Percentiles rank a stretch among this genome's conserved stretches.
Conservation (phyloP, 2,888 invertebrate species). For the Nebria brevicollis region DNA sequence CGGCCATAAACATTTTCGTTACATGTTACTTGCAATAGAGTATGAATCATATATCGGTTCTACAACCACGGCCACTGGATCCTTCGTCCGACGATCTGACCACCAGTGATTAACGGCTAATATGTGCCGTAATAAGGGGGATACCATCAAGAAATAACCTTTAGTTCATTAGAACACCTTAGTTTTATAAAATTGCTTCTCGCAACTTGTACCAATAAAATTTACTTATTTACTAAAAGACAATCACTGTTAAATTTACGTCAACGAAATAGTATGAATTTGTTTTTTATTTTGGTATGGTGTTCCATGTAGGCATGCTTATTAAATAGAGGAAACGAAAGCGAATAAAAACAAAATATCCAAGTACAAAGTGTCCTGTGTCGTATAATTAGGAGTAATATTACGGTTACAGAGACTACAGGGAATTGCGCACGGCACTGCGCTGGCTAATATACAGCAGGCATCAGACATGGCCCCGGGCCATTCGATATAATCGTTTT, state of each 20-base stretch:
- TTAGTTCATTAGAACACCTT: too few species aligned
- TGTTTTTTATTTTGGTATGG: too few species aligned
- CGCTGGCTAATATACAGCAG: not conserved
- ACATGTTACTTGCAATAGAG: constrained; percentile 47
- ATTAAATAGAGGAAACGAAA: not conserved
- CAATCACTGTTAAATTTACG: too few species aligned
- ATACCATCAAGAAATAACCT: not conserved
- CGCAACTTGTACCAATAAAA: too few species aligned
- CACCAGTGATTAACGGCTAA: constrained; percentile 35
- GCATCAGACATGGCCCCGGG: constrained; percentile 19
- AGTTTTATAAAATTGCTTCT: too few species aligned
- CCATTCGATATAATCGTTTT: constrained; percentile 10
- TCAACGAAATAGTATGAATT: too few species aligned
- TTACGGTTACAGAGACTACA: not conserved
- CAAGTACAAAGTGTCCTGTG: not conserved
- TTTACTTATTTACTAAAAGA: too few species aligned
- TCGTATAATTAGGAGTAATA: constrained; percentile 10
- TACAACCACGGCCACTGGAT: constrained; percentile 27
- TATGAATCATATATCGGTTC: constrained; percentile 46
- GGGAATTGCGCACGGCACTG: constrained; percentile 2
- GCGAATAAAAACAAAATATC: not conserved
- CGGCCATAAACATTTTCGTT: constrained; percentile 48
- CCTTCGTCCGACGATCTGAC: constrained; percentile 23
- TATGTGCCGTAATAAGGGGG: constrained; percentile 33
- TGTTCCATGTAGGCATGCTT: too few species aligned